Evolutionary conservation across 1,140 invertebrate genomes (phyloP).

Genomic region (Calycopis cecrops): DNA sequence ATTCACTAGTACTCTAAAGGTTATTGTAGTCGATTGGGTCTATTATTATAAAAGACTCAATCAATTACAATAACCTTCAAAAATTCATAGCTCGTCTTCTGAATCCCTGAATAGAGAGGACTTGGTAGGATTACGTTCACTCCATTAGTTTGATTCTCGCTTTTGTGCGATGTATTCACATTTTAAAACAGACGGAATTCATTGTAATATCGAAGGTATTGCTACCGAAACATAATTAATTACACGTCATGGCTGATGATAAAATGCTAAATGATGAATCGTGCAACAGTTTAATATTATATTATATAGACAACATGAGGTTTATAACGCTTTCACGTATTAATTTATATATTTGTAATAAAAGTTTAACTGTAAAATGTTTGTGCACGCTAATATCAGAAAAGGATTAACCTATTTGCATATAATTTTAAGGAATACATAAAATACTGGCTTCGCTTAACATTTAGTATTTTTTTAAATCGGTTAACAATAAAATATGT

Average conservation of each 20-base stretch:
- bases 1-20: too few relatives aligned
- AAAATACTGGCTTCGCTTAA: background rate
- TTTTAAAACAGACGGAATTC: slow-evolving; percentile 15
- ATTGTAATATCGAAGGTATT: slow-evolving; percentile 18
- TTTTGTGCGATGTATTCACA: slow-evolving; percentile 13
- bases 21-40: too few relatives aligned
- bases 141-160: slow-evolving; percentile 17
- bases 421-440: background rate
- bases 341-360: background rate
- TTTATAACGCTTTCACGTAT: too few relatives aligned
- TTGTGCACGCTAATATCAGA: background rate
- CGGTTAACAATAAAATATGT: too few relatives aligned
- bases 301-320: too few relatives aligned
- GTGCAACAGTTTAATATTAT: too few relatives aligned
- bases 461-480: too few relatives aligned
- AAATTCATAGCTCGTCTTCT: slow-evolving; percentile 11
- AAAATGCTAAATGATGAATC: background rate
- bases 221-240: slow-evolving; percentile 13
- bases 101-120: slow-evolving; percentile 14
- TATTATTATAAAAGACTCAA: too few relatives aligned
- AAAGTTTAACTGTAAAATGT: background rate
- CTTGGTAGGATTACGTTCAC: slow-evolving; percentile 13
- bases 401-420: background rate
- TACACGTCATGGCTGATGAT: slow-evolving; percentile 12
- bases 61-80: too few relatives aligned